Percentiles rank a stretch among this genome's conserved stretches.
Conservation (phyloP, 2,888 invertebrate species). For the Rosalia funebris region DNA sequence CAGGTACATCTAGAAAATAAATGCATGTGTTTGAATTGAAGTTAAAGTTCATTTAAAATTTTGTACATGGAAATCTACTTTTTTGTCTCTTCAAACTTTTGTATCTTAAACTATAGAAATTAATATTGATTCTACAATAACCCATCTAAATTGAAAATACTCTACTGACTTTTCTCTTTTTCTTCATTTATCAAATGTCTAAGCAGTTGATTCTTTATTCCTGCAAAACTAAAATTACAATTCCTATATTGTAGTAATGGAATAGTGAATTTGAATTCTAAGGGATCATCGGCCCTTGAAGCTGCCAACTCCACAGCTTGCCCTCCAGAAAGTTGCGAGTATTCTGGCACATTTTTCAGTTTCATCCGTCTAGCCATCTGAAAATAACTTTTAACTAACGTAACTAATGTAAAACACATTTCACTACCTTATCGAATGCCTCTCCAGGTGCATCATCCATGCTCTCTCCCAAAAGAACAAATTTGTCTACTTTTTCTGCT, state of each 20-base stretch:
- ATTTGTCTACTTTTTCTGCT: conserved; percentile 78
- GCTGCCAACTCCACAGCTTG: conserved; percentile 87
- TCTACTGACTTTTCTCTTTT: conserved; percentile 64
- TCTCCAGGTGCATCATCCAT: conserved; percentile 94
- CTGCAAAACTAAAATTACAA: conserved; percentile 93
- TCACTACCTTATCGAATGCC: conserved; percentile 88
- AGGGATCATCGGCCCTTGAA: conserved; percentile 70
- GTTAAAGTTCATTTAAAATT: no score
- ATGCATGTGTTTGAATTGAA: conserved; percentile 20
- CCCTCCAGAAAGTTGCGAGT: conserved; percentile 82
- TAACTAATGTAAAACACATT: no score
- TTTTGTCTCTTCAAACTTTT: no score
- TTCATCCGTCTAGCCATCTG: conserved; percentile 85
- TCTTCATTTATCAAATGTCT: conserved; percentile 71
- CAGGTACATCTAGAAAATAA: conserved; percentile 65
- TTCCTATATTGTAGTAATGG: conserved; percentile 74
- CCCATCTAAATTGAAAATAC: no score
- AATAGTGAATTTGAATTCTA: conserved; percentile 73
- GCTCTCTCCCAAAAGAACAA: conserved; percentile 81
- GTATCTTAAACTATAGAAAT: no score
- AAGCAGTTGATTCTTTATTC: conserved; percentile 74
- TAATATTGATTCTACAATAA: no score
- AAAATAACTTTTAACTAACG: no score
- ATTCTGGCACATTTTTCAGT: conserved; percentile 79
- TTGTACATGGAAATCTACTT: no score